phyloP scores from a whole-genome alignment of 2,888 invertebrate genomes.

The Drosophila prostipennis region DNA sequence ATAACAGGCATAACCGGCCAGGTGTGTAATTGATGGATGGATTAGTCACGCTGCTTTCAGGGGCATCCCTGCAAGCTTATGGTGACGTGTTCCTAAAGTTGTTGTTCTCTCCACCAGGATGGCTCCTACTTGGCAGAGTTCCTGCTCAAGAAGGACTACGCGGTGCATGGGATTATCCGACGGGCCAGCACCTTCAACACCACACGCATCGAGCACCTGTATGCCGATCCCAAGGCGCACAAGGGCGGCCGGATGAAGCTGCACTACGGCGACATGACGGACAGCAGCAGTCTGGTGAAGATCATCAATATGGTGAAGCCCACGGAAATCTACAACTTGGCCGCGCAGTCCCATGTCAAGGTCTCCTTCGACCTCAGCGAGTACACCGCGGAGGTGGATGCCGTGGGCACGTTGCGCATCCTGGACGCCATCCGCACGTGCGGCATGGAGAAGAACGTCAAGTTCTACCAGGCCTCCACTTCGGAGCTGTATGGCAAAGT shows the following conservation, averaged over 20 bases:
- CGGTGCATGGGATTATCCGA: constrained; percentile 97
- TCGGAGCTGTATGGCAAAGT: constrained; percentile 98
- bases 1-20: constrained; percentile 99
- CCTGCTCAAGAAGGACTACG: constrained; percentile 95
- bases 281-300: constrained; percentile 96
- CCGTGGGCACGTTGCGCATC: constrained; percentile 95
- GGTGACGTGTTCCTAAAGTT: constrained; percentile 51
- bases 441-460: constrained; percentile 91
- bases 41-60: constrained; percentile 38
- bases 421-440: constrained; percentile 96
- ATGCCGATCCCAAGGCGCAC: constrained; percentile 95
- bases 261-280: constrained; percentile 99
- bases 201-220: constrained; percentile 96
- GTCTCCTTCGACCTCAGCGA: constrained; percentile 99
- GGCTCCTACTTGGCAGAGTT: constrained; percentile 99
- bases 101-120: constrained; percentile 87
- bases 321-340: constrained; percentile 98
- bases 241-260: constrained; percentile 95
- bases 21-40: constrained; percentile 86
- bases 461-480: constrained; percentile 98
- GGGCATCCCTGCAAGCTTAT: neutral
- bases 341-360: constrained; percentile 99
- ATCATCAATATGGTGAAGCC: constrained; percentile 89
- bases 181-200: constrained; percentile 99
- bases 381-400: constrained; percentile 99